phyloP scores from a whole-genome alignment of 2,113 vertebrate species.

The Empidonax alnorum region DNA sequence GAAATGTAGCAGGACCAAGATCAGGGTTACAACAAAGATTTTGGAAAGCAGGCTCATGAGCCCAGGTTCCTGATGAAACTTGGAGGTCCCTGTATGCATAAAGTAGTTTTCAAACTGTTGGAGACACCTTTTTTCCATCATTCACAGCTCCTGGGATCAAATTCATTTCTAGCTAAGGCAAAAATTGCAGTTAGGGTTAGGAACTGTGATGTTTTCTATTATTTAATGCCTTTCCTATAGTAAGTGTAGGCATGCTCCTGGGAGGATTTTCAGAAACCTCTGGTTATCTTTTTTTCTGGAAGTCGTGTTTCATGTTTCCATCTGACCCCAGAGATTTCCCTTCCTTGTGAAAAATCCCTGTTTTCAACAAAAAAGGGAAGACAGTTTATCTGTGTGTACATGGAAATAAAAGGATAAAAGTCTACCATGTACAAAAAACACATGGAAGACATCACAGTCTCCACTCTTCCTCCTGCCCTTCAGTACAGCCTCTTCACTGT shows the following conservation, averaged over 20 bases:
- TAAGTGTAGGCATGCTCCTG: background rate
- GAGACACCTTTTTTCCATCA: background rate
- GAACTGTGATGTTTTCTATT: background rate
- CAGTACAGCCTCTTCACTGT: background rate
- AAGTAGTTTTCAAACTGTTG: background rate
- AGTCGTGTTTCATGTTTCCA: background rate
- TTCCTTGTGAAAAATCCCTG: background rate
- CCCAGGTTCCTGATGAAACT: background rate
- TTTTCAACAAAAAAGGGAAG: background rate
- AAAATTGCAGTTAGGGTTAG: background rate
- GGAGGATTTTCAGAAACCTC: background rate
- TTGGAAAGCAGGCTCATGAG: background rate
- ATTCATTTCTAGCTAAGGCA: background rate
- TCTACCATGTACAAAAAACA: background rate
- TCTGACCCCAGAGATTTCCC: background rate
- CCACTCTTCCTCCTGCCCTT: background rate
- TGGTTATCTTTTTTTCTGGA: background rate
- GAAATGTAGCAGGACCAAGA: background rate
- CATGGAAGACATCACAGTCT: accelerated
- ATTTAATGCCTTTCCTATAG: background rate
- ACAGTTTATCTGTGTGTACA: background rate
- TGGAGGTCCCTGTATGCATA: background rate
- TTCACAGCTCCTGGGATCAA: background rate
- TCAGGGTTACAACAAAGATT: background rate
- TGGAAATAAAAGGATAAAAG: background rate